These are phyloP conservation scores for Talpa occidentalis DNA, from an alignment of 2,113 vertebrate genomes.

Conservation along the genomic window DNA sequence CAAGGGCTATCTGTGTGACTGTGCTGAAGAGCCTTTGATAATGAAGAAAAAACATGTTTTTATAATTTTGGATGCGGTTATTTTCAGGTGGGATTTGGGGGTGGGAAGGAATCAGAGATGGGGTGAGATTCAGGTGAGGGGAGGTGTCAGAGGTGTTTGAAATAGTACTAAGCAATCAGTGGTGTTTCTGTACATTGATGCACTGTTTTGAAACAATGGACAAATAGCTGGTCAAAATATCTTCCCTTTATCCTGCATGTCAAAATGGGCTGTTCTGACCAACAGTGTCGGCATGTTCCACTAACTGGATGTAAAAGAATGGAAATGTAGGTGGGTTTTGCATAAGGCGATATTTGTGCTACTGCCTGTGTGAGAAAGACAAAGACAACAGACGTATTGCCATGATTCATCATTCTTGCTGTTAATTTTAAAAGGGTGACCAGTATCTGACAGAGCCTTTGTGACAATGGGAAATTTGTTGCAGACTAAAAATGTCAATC, in stretches of 20 bases:
- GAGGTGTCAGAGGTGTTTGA: neutral
- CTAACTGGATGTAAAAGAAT: neutral
- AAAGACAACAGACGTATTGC: neutral
- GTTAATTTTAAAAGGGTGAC: neutral
- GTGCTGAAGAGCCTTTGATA: neutral
- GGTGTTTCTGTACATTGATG: neutral
- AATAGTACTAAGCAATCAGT: neutral
- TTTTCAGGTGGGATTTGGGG: neutral
- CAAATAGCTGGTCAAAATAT: neutral
- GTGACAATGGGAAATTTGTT: neutral
- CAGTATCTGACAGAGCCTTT: neutral
- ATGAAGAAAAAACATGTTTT: neutral
- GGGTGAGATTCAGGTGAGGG: neutral
- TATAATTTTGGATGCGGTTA: neutral
- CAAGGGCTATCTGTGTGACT: neutral
- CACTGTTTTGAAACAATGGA: neutral
- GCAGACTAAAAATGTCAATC: neutral
- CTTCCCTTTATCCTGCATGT: neutral
- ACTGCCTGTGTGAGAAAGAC: neutral
- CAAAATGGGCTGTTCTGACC: neutral
- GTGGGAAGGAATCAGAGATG: neutral
- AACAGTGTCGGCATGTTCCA: neutral
- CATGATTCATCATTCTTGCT: neutral
- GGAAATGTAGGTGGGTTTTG: neutral
- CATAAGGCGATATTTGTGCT: neutral